These are phyloP conservation scores for Aptenodytes patagonicus DNA, from an alignment of 2,113 vertebrate species.

Conservation along the genomic window DNA sequence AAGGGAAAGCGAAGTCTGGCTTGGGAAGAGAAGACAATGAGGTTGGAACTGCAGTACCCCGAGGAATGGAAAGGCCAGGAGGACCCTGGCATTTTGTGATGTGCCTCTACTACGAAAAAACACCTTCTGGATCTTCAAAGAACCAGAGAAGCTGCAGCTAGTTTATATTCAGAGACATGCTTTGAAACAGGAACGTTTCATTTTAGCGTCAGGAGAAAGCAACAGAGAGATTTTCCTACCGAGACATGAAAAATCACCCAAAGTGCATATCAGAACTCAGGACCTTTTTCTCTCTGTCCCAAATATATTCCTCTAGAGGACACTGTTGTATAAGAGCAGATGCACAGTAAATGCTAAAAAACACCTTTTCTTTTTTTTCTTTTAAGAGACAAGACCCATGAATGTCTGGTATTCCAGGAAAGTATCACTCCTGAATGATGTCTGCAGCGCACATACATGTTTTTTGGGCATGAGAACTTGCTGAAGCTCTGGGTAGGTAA, in stretches of 20 bases:
- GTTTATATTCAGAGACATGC: not conserved
- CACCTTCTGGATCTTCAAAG: not conserved
- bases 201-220: not conserved
- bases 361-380: not conserved
- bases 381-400: not conserved
- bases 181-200: not conserved
- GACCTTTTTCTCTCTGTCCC: not conserved
- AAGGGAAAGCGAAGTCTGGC: not conserved
- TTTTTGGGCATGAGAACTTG: not conserved
- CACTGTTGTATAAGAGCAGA: conserved; percentile 24
- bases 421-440: not conserved
- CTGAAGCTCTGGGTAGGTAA: not conserved
- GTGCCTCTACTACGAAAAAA: not conserved
- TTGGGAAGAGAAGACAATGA: not conserved
- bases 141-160: not conserved
- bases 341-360: not conserved
- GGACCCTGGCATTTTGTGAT: not conserved
- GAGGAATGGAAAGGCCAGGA: not conserved
- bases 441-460: not conserved
- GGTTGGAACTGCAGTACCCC: not conserved
- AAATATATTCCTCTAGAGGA: conserved; percentile 10
- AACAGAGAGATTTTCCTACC: not conserved
- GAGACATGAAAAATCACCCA: not conserved
- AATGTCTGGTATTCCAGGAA: not conserved
- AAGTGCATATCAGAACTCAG: not conserved